A percentile compares a stretch with the other conserved stretches of the same genome.
phyloP scores from a whole-genome alignment of 2,888 invertebrate species.

The Strigamia maritima region DNA sequence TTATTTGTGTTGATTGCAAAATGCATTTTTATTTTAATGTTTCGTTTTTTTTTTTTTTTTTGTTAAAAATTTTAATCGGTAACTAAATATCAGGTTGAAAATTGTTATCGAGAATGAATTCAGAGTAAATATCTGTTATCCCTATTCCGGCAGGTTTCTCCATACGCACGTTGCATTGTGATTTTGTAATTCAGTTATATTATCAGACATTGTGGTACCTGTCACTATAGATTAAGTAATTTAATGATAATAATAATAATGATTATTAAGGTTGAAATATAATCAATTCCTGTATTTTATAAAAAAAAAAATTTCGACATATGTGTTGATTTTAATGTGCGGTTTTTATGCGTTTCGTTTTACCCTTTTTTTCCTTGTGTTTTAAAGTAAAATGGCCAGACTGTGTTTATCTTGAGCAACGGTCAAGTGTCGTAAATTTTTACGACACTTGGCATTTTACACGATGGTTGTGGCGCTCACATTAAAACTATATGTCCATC shows the following conservation, averaged over 20 bases:
- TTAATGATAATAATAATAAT: neutral
- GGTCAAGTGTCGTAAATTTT: conserved; percentile 4
- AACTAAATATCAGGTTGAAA: too few relatives aligned
- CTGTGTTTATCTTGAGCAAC: neutral
- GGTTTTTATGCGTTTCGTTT: neutral
- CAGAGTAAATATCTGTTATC: too few relatives aligned
- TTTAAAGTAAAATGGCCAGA: neutral
- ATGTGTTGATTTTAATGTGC: neutral
- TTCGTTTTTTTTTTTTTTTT: too few relatives aligned
- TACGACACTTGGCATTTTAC: conserved; percentile 4
- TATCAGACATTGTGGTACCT: neutral
- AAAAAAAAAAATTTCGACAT: neutral
- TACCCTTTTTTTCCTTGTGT: neutral
- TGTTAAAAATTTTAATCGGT: too few relatives aligned
- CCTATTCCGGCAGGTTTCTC: neutral
- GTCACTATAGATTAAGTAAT: neutral
- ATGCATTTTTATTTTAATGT: too few relatives aligned
- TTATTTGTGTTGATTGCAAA: too few relatives aligned
- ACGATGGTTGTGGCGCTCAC: neutral
- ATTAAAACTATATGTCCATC: neutral
- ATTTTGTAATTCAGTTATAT: neutral
- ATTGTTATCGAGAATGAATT: too few relatives aligned
- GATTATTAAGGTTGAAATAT: neutral
- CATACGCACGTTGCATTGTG: neutral
- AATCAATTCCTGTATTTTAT: too few relatives aligned